Percentiles rank a stretch among this genome's conserved stretches.
phyloP scores from a whole-genome alignment of 2,888 invertebrate genomes.

The Hypomecis punctinalis region DNA sequence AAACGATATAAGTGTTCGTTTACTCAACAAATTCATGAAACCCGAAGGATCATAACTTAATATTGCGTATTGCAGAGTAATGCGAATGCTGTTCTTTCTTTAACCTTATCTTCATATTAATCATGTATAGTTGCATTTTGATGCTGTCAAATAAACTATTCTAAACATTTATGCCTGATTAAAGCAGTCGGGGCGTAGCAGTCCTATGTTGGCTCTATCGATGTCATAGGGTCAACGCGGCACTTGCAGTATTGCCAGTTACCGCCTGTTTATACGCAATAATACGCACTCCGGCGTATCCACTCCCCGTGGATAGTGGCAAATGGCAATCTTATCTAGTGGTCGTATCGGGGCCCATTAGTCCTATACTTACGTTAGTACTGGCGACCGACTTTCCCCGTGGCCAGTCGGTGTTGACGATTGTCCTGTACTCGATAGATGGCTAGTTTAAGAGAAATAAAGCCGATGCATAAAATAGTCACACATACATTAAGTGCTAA shows the following conservation, averaged over 20 bases:
- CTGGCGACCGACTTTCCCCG: slow-evolving; percentile 77
- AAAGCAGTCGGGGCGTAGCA: slow-evolving; percentile 17
- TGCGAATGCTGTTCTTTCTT: too few species aligned
- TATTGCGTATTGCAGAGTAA: too few species aligned
- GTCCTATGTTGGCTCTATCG: slow-evolving; percentile 1
- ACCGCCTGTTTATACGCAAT: slow-evolving; percentile 45
- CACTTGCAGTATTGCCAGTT: slow-evolving; percentile 37
- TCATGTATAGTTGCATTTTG: too few species aligned
- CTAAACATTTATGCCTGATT: slow-evolving; percentile 9
- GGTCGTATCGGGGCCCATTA: slow-evolving; percentile 71
- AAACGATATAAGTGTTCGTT: too few species aligned
- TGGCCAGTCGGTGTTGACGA: slow-evolving; percentile 14
- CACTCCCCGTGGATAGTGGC: slow-evolving; percentile 55
- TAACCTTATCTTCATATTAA: not conserved
- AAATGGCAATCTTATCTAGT: slow-evolving; percentile 68
- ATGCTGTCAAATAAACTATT: not conserved
- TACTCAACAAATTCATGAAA: too few species aligned
- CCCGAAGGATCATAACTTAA: too few species aligned
- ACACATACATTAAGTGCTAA: too few species aligned
- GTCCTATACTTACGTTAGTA: slow-evolving; percentile 29
- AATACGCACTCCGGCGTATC: slow-evolving; percentile 42
- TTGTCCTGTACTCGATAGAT: not conserved
- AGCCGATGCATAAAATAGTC: too few species aligned
- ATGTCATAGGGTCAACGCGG: slow-evolving; percentile 35
- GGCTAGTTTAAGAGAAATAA: too few species aligned